Evolutionary conservation across 2,113 vertebrate genomes (phyloP).

Genomic region (Ictalurus furcatus): DNA sequence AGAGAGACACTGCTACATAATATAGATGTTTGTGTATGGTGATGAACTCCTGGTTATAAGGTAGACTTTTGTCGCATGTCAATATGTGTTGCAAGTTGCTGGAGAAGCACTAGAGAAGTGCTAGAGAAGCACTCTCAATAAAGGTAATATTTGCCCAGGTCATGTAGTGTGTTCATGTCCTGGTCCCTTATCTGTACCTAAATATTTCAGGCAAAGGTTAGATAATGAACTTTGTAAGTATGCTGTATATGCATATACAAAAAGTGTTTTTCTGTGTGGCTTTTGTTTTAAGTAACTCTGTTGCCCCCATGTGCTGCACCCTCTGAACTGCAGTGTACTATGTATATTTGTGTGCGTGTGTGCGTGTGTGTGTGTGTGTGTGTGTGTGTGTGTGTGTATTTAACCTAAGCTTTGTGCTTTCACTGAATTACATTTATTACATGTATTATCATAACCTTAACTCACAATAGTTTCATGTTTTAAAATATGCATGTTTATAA

Average conservation of each 20-base stretch:
- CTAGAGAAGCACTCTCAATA: neutral
- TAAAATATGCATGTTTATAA: neutral
- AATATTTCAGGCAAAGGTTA: neutral
- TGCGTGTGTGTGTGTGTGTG: neutral
- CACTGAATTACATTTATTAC: neutral
- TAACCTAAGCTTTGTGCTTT: neutral
- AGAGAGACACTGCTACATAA: neutral
- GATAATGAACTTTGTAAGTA: neutral
- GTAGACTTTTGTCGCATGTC: neutral
- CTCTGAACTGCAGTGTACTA: slow-evolving; percentile 30
- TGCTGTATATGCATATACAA: neutral
- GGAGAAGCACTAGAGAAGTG: no score
- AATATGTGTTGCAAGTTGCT: neutral
- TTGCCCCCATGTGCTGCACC: slow-evolving; percentile 38
- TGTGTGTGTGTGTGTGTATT: neutral
- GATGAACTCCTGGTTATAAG: neutral
- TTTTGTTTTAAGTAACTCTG: slow-evolving; percentile 1
- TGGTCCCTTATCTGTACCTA: neutral
- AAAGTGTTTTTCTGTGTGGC: neutral
- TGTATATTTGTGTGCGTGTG: neutral
- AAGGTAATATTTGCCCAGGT: neutral
- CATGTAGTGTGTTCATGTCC: neutral
- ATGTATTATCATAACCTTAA: neutral
- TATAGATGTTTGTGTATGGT: neutral
- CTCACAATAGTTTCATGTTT: neutral